Conservation (phyloP, 2,113 vertebrate genomes). For the Pachypanchax playfairii region DNA sequence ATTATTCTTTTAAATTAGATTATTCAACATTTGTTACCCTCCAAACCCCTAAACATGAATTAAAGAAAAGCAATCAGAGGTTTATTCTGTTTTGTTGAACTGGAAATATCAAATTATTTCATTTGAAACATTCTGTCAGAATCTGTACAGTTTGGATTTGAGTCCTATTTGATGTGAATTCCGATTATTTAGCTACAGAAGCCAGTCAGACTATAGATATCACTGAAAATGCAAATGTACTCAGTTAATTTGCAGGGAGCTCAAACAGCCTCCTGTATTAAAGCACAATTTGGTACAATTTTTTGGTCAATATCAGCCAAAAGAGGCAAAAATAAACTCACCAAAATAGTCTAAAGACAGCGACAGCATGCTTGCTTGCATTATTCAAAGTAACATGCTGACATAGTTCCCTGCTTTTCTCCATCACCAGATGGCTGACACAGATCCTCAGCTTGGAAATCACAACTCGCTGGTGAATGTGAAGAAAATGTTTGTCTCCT, state of each 20-base stretch:
- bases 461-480: constrained; percentile 54
- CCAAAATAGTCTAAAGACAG: not conserved
- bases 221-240: constrained; percentile 22
- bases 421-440: constrained; percentile 72
- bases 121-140: constrained; percentile 14
- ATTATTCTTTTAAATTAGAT: constrained; percentile 9
- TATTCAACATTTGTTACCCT: constrained; percentile 25
- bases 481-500: constrained; percentile 51
- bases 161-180: constrained; percentile 37
- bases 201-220: not conserved
- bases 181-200: constrained; percentile 22
- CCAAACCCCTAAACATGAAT: constrained; percentile 23
- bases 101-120: constrained; percentile 36
- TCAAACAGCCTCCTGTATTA: not conserved
- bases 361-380: constrained; percentile 62
- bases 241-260: not conserved
- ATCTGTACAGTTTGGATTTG: constrained; percentile 28
- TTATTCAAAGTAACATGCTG: constrained; percentile 64
- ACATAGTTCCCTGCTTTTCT: constrained; percentile 52
- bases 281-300: not conserved
- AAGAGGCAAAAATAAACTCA: not conserved
- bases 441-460: constrained; percentile 72
- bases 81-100: constrained; percentile 29
- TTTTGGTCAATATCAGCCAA: not conserved
- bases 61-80: constrained; percentile 28